Conservation (phyloP, 2,888 invertebrate genomes). For the Macaria notata region DNA sequence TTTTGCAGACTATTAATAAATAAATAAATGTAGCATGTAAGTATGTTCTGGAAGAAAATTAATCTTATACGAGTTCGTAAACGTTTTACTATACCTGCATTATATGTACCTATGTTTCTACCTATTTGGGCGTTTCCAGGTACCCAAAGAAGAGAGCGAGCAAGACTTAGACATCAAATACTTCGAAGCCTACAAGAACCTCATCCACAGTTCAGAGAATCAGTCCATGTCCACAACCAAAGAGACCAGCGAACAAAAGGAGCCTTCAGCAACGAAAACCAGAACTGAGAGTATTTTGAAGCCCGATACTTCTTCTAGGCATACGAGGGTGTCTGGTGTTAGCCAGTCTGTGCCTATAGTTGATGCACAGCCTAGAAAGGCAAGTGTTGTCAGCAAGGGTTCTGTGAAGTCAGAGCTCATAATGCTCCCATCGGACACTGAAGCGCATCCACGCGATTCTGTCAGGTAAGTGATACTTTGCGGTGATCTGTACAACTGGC, state of each 20-base stretch:
- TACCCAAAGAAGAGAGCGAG: constrained; percentile 63
- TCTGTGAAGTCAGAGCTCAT: constrained; percentile 39
- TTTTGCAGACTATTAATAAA: too few relatives aligned
- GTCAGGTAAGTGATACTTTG: constrained; percentile 38
- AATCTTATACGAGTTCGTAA: too few relatives aligned
- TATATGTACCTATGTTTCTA: too few relatives aligned
- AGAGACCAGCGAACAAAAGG: constrained; percentile 20
- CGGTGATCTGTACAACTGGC: too few relatives aligned
- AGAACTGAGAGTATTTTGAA: constrained; percentile 30
- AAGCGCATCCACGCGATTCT: constrained; percentile 36
- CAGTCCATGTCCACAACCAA: constrained; percentile 1
- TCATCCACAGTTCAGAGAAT: constrained; percentile 33
- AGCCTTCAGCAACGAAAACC: constrained; percentile 17
- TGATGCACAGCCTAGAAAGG: neutral
- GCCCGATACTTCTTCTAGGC: constrained; percentile 26
- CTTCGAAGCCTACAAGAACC: constrained; percentile 64
- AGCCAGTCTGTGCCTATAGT: neutral
- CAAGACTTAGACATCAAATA: constrained; percentile 72
- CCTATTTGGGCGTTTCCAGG: constrained; percentile 34
- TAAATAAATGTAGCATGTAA: too few relatives aligned
- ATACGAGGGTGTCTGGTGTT: neutral
- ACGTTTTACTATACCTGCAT: too few relatives aligned
- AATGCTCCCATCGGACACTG: constrained; percentile 34
- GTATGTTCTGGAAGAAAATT: too few relatives aligned
- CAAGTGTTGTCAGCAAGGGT: constrained; percentile 9